Evolutionary conservation across 2,113 vertebrate species (phyloP).

Genomic region (Paralichthys olivaceus): DNA sequence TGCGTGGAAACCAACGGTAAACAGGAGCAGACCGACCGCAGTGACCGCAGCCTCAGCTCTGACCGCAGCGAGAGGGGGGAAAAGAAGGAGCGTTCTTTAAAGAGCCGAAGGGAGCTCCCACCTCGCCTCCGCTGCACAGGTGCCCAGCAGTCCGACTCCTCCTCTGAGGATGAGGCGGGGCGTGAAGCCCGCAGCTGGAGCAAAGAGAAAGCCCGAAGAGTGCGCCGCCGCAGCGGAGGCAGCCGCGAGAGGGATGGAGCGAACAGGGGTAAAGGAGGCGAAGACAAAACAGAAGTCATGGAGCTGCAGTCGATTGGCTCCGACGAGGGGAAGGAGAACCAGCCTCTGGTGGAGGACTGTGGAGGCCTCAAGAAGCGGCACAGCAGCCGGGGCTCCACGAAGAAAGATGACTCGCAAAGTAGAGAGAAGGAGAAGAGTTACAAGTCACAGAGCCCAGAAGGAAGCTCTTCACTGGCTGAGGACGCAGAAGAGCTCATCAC

Average conservation of each 20-base stretch:
- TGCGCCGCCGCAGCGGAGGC: slow-evolving; percentile 75
- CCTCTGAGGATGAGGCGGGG: slow-evolving; percentile 84
- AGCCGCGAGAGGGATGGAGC: slow-evolving; percentile 62
- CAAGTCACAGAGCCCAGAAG: slow-evolving; percentile 29
- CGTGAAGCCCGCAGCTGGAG: slow-evolving; percentile 87
- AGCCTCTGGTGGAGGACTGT: slow-evolving; percentile 46
- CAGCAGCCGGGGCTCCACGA: slow-evolving; percentile 23
- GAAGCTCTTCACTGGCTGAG: slow-evolving; percentile 66
- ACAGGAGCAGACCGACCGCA: slow-evolving; percentile 45
- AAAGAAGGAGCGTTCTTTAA: slow-evolving; percentile 65
- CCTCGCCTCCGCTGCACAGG: slow-evolving; percentile 68
- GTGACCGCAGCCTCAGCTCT: slow-evolving; percentile 64
- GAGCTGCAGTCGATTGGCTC: slow-evolving; percentile 82
- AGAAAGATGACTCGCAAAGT: slow-evolving; percentile 48
- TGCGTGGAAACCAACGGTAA: slow-evolving; percentile 72
- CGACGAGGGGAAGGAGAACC: slow-evolving; percentile 65
- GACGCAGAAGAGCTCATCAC: slow-evolving; percentile 68
- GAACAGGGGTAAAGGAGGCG: slow-evolving; percentile 22
- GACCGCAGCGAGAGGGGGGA: slow-evolving; percentile 62
- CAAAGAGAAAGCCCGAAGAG: slow-evolving; percentile 85
- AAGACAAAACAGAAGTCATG: slow-evolving; percentile 54
- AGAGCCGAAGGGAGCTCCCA: slow-evolving; percentile 68
- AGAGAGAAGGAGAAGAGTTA: slow-evolving; percentile 37
- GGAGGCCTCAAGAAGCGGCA: slow-evolving; percentile 67
- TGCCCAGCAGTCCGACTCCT: slow-evolving; percentile 77